Evolutionary conservation across 1,140 invertebrate genomes (phyloP), one percentile per base, ranked within the genome.

Genomic region (Cydia pomonella): DNA sequence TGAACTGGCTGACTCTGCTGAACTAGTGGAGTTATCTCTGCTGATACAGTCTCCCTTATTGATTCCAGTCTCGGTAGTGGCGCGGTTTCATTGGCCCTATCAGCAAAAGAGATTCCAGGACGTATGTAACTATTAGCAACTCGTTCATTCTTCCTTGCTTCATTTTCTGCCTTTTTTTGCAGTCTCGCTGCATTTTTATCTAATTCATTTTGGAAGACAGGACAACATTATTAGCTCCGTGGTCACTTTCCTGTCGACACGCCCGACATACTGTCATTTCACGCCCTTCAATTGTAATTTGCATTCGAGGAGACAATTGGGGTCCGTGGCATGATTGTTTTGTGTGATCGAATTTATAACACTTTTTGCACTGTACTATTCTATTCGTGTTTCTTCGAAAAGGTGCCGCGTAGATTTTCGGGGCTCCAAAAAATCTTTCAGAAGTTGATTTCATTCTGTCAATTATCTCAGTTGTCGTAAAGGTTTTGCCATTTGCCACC

Each of bases 301-400:
- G 53, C 16, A 59, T 59, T 59, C 53, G 18, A 3, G 53, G 53
- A 21, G 53, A 59, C 16, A 59, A n/a, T 59, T 59, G 53, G 5
- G 53, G 53, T 16, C 53, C 53, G n/a, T 59, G 53, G 13, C 53
- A 59, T n/a, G 53, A 59, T 59, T 59, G 53, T 59, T 59, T 59
- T 16, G 53, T n/a, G 16, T 59, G 53, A 59, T 59, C 53, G 21
- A 59, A 59, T 59, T 21, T 59, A 59, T 59, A 59, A 16, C 53
- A 59, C 53, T 59, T 59, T 59, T 59, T 59, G n/a, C 53, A 59
- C n/a, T 59, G 53, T 59, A 7, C 53, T 59, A 59, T 16, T 59
- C 53, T 59, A 16, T 59, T 59, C n/a, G 16, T 18, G 18, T 59
- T 59, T 21, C 9, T 59, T 16, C 53, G 53, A 16, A 59, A 59